Evolutionary conservation across 2,797 vertebrate genomes (phyloP).

Genomic region (Fistularia commersonii): DNA sequence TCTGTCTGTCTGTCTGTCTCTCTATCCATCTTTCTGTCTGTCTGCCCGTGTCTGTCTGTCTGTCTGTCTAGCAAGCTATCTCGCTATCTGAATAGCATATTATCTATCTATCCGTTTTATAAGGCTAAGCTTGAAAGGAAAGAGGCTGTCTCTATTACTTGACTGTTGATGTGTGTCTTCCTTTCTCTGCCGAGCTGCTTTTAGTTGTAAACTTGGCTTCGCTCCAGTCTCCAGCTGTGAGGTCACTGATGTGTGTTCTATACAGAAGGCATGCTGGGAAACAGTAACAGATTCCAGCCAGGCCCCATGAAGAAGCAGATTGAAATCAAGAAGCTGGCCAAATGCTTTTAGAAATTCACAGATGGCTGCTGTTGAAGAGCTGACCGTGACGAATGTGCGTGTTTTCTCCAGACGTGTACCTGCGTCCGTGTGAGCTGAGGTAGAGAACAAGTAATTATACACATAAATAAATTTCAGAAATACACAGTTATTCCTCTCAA

Average conservation of each 20-base stretch:
- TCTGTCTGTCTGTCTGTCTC: no score
- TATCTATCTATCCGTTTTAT: no score
- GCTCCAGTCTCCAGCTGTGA: conserved; percentile 43
- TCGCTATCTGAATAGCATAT: no score
- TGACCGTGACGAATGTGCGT: conserved; percentile 27
- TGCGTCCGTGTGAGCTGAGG: background rate
- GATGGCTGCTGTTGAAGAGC: conserved; percentile 47
- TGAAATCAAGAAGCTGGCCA: conserved; percentile 42
- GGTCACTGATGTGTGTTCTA: conserved; percentile 63
- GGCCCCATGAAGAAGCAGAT: conserved; percentile 36
- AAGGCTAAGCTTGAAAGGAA: no score
- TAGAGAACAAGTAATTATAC: background rate
- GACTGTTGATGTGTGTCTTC: background rate
- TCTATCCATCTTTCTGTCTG: no score
- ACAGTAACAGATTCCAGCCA: conserved; percentile 53
- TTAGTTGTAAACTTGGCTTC: conserved; percentile 47
- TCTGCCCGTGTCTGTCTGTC: no score
- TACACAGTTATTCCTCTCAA: no score
- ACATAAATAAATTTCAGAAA: background rate
- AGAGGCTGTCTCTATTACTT: no score
- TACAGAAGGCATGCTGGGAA: conserved; percentile 58
- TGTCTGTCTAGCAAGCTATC: no score
- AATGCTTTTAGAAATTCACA: conserved; percentile 55
- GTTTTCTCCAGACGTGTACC: background rate
- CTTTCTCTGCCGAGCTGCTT: conserved; percentile 29